phyloP scores from a whole-genome alignment of 2,888 invertebrate genomes.

The Formica aserva region DNA sequence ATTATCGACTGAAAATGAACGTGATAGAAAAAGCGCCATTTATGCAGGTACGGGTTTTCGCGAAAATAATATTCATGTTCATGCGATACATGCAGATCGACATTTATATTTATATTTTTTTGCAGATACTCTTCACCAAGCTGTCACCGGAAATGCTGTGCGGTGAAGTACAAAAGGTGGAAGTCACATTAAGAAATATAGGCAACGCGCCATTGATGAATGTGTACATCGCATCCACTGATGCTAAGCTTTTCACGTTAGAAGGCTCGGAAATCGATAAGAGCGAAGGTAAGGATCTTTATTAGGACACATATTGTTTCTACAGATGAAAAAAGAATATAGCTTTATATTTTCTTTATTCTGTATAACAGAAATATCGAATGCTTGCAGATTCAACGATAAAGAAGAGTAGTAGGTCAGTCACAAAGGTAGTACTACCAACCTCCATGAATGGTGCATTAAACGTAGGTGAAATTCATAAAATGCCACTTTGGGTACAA shows the following conservation, averaged over 20 bases:
- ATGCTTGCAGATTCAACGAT: conserved; percentile 78
- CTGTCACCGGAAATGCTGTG: conserved; percentile 90
- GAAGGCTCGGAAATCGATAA: conserved; percentile 76
- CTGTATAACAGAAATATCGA: conserved; percentile 8
- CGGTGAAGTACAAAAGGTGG: conserved; percentile 91
- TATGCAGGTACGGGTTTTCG: conserved; percentile 88
- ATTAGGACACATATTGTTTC: neutral
- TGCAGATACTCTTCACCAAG: conserved; percentile 90
- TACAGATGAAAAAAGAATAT: neutral
- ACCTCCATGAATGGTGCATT: conserved; percentile 85
- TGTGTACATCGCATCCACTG: conserved; percentile 90
- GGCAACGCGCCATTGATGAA: conserved; percentile 89
- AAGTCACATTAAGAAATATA: conserved; percentile 90
- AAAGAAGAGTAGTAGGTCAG: conserved; percentile 85
- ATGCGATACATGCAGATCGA: neutral
- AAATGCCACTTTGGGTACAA: conserved; percentile 89
- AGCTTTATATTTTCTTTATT: conserved; percentile 1
- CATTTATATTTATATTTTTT: conserved; percentile 61
- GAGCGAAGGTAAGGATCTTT: conserved; percentile 59
- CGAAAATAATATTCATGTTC: conserved; percentile 7
- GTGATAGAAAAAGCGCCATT: conserved; percentile 93
- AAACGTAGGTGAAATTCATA: conserved; percentile 87
- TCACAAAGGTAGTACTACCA: conserved; percentile 85
- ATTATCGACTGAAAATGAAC: conserved; percentile 91
- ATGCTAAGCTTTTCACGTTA: conserved; percentile 89